Evolutionary conservation across 2,113 vertebrate species (phyloP), one percentile per base, ranked within the genome.

Genomic region (Bujurquina vittata): DNA sequence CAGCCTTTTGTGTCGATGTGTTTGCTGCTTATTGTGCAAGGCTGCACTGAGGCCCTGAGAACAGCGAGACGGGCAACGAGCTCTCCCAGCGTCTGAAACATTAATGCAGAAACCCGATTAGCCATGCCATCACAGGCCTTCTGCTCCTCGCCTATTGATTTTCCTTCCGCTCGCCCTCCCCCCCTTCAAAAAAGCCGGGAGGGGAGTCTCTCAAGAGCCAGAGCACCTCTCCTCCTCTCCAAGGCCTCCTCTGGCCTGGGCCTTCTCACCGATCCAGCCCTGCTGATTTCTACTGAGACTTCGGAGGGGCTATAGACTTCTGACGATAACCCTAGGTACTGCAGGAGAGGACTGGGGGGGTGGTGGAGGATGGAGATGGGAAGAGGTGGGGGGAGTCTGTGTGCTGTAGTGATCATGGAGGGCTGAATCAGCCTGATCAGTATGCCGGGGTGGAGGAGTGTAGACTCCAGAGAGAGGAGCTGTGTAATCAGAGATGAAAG

Each of bases 21-120:
- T 88, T 82, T 81, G 76, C 63, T 89, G 83, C 83, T 89, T 87
- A 74, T 89, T 86, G 84, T 89, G 87, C 85, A 79, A 83, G 81
- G 82, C 81, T 89, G 81, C 46, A 18, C 76, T 8, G 60, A 86
- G 88, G 87, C 85, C 84, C 65, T 79, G 77, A 89, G 86, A 85
- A 73, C 83, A 91, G 80, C 84, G 57, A 83, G 75, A 52, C 69
- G 85, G 77, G 90, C 84, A 79, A 56, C 29, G 72, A 84, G 86
- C 91, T 92, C 92, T 94, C 94, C 85, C 86, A 93, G 93, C 92
- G 73, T 94, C 92, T 96, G 92, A 96, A 96, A 96, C 94, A 95
- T 96, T 96, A 95, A 96, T 96, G 95, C 89, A 91, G 93, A 93
- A 94, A 92, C 91, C 87, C 82, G 95, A 95, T 96, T 96, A 95